Evolutionary conservation across 2,113 vertebrate genomes (phyloP), one percentile per base, ranked within the genome.

Genomic region (Rhinoderma darwinii): DNA sequence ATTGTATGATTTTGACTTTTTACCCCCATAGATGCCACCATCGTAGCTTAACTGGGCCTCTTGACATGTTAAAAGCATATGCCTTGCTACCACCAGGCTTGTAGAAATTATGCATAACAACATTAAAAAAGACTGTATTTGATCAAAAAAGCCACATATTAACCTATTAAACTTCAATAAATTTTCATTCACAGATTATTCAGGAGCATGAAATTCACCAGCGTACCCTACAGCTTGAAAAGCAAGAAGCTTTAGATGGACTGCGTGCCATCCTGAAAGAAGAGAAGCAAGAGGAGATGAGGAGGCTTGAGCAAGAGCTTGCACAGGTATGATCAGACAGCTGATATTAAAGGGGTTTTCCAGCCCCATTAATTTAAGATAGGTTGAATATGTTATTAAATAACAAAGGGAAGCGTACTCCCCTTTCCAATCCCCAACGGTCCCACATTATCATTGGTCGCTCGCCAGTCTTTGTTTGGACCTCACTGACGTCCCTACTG

Each of bases 231-330:
- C 92, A 94, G 89, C 70, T 18, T 22, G 91, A 93, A 83, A 89
- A 92, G 86, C 89, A 86, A 75, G 90, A 88, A 11, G 88, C 90
- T 9, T 86, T 95, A 85, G 79, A 81, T 0, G 90, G 75, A 0
- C 73, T 93, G 44, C 89, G 66, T 0, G 68, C 59, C 73, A 88
- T 92, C 43, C 91, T 95, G 35, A 92, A 89, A 82, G 89, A 93
- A 83, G 93, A 96, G 88, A 91, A 89, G 66, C 83, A 43, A 20
- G 89, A 90, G 0, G 90, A 92, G 27, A 86, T 94, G 3, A 73
- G 32, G 84, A 89, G 85, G 63, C 83, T 93, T 17, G 90, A 25
- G 82, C 63, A 89, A 80, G 89, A 93, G 18, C 79, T 93, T 89
- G 84, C 90, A 72, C 90, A 94, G 93, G 95, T 96, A 86, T 43